These are phyloP conservation scores for Galerucella calmariensis DNA, from an alignment of 2,888 invertebrate genomes.

Conservation along the genomic window DNA sequence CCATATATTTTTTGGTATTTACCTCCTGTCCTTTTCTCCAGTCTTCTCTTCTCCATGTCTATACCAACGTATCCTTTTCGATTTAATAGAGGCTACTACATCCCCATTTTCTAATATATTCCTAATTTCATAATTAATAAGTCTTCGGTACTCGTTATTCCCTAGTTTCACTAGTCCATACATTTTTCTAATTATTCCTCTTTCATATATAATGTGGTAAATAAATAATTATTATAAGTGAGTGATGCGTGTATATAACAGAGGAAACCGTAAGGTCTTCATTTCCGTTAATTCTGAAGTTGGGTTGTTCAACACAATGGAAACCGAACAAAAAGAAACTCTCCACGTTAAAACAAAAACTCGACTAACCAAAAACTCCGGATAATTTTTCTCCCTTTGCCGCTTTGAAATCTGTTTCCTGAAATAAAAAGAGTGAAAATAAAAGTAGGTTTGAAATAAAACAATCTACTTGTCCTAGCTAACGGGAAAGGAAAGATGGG, in stretches of 20 bases:
- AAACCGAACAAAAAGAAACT: background rate
- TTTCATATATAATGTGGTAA: too few species aligned
- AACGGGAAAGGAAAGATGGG: slow-evolving; percentile 21
- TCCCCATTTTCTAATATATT: too few species aligned
- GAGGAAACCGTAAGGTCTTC: background rate
- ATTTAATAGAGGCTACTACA: too few species aligned
- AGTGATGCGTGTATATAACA: background rate
- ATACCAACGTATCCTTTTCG: too few species aligned
- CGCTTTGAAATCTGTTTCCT: slow-evolving; percentile 1
- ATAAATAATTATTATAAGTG: background rate
- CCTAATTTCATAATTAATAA: too few species aligned
- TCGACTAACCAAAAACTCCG: background rate
- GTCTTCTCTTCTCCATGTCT: too few species aligned
- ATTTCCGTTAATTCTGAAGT: background rate
- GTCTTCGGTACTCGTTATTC: too few species aligned
- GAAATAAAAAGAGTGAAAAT: background rate
- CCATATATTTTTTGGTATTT: too few species aligned
- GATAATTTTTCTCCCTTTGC: slow-evolving; percentile 1
- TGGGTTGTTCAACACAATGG: background rate
- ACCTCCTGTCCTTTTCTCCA: too few species aligned
- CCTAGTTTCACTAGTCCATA: too few species aligned
- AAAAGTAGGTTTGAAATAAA: slow-evolving; percentile 21
- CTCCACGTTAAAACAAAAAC: background rate
- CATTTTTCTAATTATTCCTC: too few species aligned
- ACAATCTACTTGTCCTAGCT: slow-evolving; percentile 28